A percentile compares a stretch with the other conserved stretches of the same genome.
Evolutionary conservation across 2,888 invertebrate genomes (phyloP).

Genomic region (Elmis aenea): DNA sequence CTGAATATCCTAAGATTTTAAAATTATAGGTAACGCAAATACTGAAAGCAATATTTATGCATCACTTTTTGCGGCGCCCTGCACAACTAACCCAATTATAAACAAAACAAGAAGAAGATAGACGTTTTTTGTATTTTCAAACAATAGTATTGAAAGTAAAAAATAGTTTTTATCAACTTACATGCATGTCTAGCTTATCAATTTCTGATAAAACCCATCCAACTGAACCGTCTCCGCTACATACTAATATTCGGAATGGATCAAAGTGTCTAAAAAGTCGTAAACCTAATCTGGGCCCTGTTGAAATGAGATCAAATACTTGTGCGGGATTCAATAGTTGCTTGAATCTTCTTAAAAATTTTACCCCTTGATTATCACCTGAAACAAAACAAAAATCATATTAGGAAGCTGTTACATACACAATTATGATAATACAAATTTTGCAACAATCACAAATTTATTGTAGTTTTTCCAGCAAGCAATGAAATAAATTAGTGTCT

Average conservation of each 20-base stretch:
- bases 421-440: too few species aligned
- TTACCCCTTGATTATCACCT: slow-evolving; percentile 96
- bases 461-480: too few species aligned
- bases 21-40: too few species aligned
- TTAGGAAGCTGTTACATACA: too few species aligned
- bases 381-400: slow-evolving; percentile 13
- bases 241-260: slow-evolving; percentile 91
- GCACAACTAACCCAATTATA: too few species aligned
- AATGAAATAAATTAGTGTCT: too few species aligned
- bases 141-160: too few species aligned
- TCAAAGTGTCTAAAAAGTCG: slow-evolving; percentile 91
- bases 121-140: slow-evolving; percentile 3
- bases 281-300: slow-evolving; percentile 77
- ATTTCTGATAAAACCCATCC: slow-evolving; percentile 98
- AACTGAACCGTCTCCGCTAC: slow-evolving; percentile 96
- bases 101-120: background rate
- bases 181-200: slow-evolving; percentile 91
- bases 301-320: slow-evolving; percentile 92
- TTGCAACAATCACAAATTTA: too few species aligned
- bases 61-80: too few species aligned
- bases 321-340: slow-evolving; percentile 95
- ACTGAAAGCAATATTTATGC: too few species aligned
- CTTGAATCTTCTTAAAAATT: slow-evolving; percentile 90
- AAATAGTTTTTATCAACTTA: too few species aligned
- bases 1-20: too few species aligned